These are phyloP conservation scores for Smutsia gigantea DNA, from an alignment of 2,797 vertebrate species.

Conservation along the genomic window DNA sequence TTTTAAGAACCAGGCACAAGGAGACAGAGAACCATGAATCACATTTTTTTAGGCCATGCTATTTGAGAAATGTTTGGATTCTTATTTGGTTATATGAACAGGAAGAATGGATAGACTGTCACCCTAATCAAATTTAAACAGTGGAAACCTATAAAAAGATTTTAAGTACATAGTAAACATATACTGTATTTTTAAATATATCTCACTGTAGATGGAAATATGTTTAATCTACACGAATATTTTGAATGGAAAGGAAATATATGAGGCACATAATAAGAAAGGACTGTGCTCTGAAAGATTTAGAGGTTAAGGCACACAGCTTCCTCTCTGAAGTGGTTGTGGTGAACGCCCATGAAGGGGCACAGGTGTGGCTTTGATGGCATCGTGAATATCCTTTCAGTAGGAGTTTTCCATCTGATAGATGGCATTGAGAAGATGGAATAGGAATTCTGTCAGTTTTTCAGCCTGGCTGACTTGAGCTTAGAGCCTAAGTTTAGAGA, in stretches of 20 bases:
- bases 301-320: neutral
- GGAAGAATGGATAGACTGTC: slow-evolving; percentile 66
- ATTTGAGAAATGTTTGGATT: slow-evolving; percentile 79
- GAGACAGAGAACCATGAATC: slow-evolving; percentile 83
- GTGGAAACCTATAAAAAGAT: slow-evolving; percentile 47
- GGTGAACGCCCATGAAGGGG: neutral
- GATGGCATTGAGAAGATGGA: neutral
- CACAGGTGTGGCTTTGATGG: neutral
- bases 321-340: slow-evolving; percentile 31
- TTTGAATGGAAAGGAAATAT: slow-evolving; percentile 48
- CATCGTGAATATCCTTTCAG: neutral
- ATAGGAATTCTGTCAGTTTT: neutral
- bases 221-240: slow-evolving; percentile 23
- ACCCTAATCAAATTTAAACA: slow-evolving; percentile 52
- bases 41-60: slow-evolving; percentile 76
- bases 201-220: neutral
- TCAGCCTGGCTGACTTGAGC: neutral
- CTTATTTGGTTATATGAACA: slow-evolving; percentile 73
- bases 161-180: slow-evolving; percentile 42
- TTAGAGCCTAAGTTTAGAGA: neutral
- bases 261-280: slow-evolving; percentile 20
- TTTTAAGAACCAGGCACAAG: slow-evolving; percentile 77
- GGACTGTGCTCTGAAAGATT: neutral
- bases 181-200: slow-evolving; percentile 17
- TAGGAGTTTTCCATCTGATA: neutral